Percentiles rank a stretch among this genome's conserved stretches.
phyloP scores from a whole-genome alignment of 2,888 invertebrate species.

The Cephalotes varians region DNA sequence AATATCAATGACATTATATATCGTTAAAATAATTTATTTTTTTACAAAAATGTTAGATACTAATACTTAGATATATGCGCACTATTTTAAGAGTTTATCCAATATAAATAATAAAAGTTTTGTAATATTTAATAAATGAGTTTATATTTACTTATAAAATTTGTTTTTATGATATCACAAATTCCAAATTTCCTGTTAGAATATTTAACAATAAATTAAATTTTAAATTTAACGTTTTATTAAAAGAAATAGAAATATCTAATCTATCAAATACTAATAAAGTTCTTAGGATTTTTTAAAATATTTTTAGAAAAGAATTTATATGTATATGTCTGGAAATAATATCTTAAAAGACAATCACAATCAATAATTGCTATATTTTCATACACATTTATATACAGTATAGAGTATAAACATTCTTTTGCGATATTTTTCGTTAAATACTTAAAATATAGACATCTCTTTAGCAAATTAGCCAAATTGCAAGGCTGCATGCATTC shows the following conservation, averaged over 20 bases:
- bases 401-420: conserved; percentile 68
- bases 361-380: conserved; percentile 60
- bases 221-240: background rate
- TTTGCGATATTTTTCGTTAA: conserved; percentile 41
- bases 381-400: conserved; percentile 57
- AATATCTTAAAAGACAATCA: conserved; percentile 44
- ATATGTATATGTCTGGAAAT: conserved; percentile 53
- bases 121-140: conserved; percentile 63
- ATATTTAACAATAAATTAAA: background rate
- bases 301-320: background rate
- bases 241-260: background rate
- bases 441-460: conserved; percentile 1
- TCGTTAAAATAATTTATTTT: conserved; percentile 54
- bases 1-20: conserved; percentile 7
- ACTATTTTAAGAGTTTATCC: conserved; percentile 30
- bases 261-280: background rate
- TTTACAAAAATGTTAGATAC: conserved; percentile 26
- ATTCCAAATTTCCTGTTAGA: background rate
- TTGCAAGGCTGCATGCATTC: conserved; percentile 38
- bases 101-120: conserved; percentile 36
- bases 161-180: background rate
- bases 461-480: conserved; percentile 41
- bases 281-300: background rate
- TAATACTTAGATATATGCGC: background rate
- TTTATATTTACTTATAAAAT: conserved; percentile 49